Evolutionary conservation across 2,797 vertebrate species (phyloP).

Genomic region (Anabacerthia variegaticeps): DNA sequence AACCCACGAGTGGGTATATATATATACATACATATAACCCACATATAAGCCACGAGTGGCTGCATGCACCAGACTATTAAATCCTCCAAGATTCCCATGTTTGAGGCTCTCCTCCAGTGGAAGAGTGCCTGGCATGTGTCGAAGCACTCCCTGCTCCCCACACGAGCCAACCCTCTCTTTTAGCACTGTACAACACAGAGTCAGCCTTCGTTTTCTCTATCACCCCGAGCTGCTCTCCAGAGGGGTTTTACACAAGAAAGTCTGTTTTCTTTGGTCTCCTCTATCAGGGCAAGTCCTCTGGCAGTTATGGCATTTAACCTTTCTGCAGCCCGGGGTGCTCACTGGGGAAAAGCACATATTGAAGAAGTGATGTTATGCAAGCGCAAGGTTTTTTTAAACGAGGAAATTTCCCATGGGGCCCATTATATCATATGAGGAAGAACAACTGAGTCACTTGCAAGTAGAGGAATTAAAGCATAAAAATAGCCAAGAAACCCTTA

Average conservation of each 20-base stretch:
- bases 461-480: background rate
- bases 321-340: background rate
- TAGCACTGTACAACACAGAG: accelerated
- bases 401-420: background rate
- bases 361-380: constrained; percentile 23
- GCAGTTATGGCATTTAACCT: background rate
- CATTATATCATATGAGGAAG: background rate
- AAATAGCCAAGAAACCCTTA: constrained; percentile 35
- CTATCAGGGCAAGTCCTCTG: background rate
- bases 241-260: background rate
- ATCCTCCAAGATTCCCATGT: background rate
- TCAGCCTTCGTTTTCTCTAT: background rate
- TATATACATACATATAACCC: too few species aligned
- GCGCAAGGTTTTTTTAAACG: background rate
- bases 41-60: too few species aligned
- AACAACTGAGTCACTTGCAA: constrained; percentile 35
- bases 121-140: background rate
- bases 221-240: background rate
- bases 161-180: accelerated
- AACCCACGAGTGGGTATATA: too few species aligned
- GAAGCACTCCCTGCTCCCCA: background rate
- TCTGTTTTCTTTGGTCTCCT: background rate
- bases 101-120: background rate
- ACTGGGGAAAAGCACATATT: background rate
- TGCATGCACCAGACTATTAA: background rate